Percentiles rank a stretch among this genome's conserved stretches.
Conservation (phyloP, 2,888 invertebrate species). For the Epistrophella euchroma region DNA sequence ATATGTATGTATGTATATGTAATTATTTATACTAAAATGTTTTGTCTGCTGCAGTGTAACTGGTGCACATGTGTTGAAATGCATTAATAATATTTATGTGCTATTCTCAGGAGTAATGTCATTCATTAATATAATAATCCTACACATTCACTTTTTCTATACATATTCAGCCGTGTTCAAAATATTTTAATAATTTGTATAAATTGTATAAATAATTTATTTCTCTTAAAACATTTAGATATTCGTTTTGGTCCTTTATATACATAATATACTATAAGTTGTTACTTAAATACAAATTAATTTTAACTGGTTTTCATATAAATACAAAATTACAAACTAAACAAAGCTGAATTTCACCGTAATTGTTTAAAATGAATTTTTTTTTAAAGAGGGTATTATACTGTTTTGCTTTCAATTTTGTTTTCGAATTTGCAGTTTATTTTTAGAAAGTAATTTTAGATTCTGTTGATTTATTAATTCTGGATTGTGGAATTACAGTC, state of each 20-base stretch:
- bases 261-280: no score
- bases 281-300: no score
- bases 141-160: neutral
- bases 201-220: neutral
- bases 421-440: no score
- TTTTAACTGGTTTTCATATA: no score
- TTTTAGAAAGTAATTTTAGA: no score
- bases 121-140: conserved; percentile 35
- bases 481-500: no score
- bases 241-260: neutral
- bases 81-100: conserved; percentile 26
- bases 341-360: no score
- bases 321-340: no score
- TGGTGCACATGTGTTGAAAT: conserved; percentile 34
- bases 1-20: neutral
- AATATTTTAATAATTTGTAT: conserved; percentile 7
- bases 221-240: neutral
- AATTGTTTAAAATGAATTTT: no score
- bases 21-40: neutral
- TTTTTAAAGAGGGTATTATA: no score
- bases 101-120: conserved; percentile 16
- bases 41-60: neutral
- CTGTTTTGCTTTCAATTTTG: no score
- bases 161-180: neutral
- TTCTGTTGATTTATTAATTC: no score